phyloP scores from a whole-genome alignment of 2,888 invertebrate genomes.

The Aplocera efformata region DNA sequence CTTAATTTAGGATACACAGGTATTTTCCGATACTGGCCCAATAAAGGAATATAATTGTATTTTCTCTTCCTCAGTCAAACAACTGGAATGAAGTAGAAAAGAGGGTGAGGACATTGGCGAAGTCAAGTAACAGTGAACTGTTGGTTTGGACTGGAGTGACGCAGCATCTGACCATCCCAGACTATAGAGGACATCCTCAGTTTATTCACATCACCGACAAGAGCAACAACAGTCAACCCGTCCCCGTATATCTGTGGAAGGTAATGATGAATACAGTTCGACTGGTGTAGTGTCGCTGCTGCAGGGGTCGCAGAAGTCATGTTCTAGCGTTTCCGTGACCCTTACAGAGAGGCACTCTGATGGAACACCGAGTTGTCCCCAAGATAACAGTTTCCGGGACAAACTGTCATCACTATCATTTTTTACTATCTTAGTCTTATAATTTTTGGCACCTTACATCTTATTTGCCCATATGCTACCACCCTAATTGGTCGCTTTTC shows the following conservation, averaged over 20 bases:
- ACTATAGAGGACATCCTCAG: conserved; percentile 6
- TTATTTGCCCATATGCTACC: not conserved
- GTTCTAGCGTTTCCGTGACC: too few relatives aligned
- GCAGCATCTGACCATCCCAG: conserved; percentile 16
- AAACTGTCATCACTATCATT: too few relatives aligned
- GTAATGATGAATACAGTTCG: too few relatives aligned
- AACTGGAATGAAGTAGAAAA: conserved; percentile 52
- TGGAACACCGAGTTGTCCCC: too few relatives aligned
- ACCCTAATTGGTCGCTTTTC: not conserved
- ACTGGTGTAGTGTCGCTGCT: too few relatives aligned
- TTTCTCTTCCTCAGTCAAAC: conserved; percentile 30
- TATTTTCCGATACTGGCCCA: too few relatives aligned
- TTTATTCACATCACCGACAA: conserved; percentile 13
- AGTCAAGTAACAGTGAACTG: conserved; percentile 26
- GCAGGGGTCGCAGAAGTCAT: too few relatives aligned
- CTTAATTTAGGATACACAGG: too few relatives aligned
- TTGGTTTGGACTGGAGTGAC: conserved; percentile 43
- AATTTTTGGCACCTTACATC: too few relatives aligned
- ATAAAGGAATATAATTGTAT: not conserved
- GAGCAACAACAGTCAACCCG: conserved; percentile 22
- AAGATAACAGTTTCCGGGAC: too few relatives aligned
- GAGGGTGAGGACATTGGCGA: conserved; percentile 38
- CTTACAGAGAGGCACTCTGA: too few relatives aligned
- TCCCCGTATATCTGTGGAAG: conserved; percentile 53
- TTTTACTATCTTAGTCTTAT: not conserved